Percentiles rank a stretch among this genome's conserved stretches.
These are phyloP conservation scores for Styela plicata DNA, from an alignment of 23 tunicate genomes.

Conservation along the genomic window DNA sequence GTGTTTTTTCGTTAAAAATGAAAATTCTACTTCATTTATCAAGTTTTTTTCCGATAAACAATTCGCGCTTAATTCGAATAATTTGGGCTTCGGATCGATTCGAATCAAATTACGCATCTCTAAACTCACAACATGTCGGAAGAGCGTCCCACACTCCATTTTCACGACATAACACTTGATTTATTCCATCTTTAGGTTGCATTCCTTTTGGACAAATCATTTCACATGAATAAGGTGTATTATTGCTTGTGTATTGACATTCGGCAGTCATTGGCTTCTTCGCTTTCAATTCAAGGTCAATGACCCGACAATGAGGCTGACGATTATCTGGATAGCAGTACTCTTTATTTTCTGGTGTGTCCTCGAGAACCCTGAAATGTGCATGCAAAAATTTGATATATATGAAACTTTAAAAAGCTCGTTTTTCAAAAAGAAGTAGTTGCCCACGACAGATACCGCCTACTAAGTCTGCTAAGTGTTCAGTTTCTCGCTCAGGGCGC, in stretches of 20 bases:
- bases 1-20: too few species aligned
- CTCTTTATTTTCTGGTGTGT: constrained; percentile 18
- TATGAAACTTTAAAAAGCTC: too few species aligned
- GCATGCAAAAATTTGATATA: too few species aligned
- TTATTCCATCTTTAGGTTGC: constrained; percentile 39
- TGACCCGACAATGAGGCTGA: constrained; percentile 33
- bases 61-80: too few species aligned
- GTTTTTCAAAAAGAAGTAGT: too few species aligned
- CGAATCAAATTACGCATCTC: too few species aligned
- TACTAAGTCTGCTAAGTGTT: too few species aligned
- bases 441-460: too few species aligned
- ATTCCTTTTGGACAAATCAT: constrained; percentile 54
- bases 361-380: constrained; percentile 37
- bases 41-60: too few species aligned
- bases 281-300: constrained; percentile 29
- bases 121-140: constrained; percentile 61
- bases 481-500: too few species aligned
- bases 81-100: too few species aligned
- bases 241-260: constrained; percentile 26
- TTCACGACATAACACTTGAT: constrained; percentile 20
- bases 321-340: constrained; percentile 53
- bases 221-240: constrained; percentile 43
- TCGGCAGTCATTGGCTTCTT: constrained; percentile 32
- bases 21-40: too few species aligned
- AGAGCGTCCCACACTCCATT: constrained; percentile 37